A percentile compares a stretch with the other conserved stretches of the same genome.
Conservation (phyloP, 1,140 invertebrate genomes). For the Cephus cinctus region DNA sequence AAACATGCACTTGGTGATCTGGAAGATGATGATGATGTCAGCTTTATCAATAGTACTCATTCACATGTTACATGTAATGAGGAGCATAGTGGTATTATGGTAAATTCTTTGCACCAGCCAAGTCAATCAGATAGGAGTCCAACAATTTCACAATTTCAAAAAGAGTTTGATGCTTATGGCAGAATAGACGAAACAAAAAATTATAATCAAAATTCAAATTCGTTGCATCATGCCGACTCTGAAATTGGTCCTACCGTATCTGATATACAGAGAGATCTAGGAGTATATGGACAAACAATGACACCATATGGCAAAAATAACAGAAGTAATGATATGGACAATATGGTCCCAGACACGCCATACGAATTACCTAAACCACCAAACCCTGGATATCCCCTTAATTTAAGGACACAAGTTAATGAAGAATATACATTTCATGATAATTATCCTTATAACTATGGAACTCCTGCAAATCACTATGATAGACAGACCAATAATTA, state of each 20-base stretch:
- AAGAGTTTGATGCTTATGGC: slow-evolving; percentile 28
- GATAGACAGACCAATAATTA: slow-evolving; percentile 30
- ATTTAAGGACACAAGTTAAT: slow-evolving; percentile 22
- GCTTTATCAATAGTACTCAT: slow-evolving; percentile 45
- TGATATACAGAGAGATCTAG: slow-evolving; percentile 29
- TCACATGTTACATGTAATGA: slow-evolving; percentile 32
- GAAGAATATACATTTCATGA: slow-evolving; percentile 30
- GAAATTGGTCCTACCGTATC: slow-evolving; percentile 22
- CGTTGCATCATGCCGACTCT: slow-evolving; percentile 19
- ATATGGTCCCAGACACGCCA: slow-evolving; percentile 23
- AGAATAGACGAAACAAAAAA: slow-evolving; percentile 20
- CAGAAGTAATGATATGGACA: slow-evolving; percentile 16
- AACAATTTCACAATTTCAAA: slow-evolving; percentile 26
- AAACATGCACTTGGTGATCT: slow-evolving; percentile 44
- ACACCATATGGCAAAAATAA: slow-evolving; percentile 30
- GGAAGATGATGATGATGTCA: slow-evolving; percentile 41
- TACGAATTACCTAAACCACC: slow-evolving; percentile 33
- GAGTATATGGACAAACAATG: slow-evolving; percentile 18
- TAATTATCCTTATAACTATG: slow-evolving; percentile 33
- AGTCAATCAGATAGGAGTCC: slow-evolving; percentile 17
- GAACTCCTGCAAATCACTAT: slow-evolving; percentile 49
- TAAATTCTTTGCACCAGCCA: slow-evolving; percentile 21
- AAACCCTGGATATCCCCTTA: slow-evolving; percentile 22
- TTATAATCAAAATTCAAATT: slow-evolving; percentile 18
- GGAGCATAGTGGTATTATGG: slow-evolving; percentile 22